These are phyloP conservation scores for Patiria miniata DNA, from an alignment of 35 echinoderm and acorn worm genomes.

Conservation along the genomic window DNA sequence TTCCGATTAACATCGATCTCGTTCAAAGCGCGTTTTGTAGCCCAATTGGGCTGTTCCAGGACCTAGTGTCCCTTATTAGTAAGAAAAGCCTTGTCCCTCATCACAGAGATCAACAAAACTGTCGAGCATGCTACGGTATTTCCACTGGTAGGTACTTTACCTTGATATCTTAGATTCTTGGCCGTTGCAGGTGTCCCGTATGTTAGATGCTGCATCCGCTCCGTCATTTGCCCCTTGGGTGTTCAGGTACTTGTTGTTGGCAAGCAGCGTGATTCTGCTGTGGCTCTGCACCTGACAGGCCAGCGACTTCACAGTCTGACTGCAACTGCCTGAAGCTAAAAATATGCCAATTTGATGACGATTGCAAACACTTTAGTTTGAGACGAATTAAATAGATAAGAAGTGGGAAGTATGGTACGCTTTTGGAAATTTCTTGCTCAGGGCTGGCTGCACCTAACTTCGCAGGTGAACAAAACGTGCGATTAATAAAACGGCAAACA, in stretches of 20 bases:
- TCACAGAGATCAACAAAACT: no score
- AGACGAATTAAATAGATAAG: no score
- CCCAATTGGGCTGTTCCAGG: no score
- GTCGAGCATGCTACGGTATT: no score
- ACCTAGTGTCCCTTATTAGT: no score
- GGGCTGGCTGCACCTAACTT: not conserved
- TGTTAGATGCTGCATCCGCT: conserved; percentile 46
- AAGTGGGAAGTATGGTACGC: not conserved
- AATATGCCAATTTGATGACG: no score
- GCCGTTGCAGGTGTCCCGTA: conserved; percentile 68
- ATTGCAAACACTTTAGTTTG: no score
- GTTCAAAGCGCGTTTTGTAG: no score
- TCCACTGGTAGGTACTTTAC: not conserved
- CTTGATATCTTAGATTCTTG: conserved; percentile 39
- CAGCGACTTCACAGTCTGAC: not conserved
- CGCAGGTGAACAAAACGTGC: no score
- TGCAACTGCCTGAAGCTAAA: not conserved
- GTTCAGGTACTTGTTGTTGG: conserved; percentile 48
- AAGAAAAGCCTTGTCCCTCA: no score
- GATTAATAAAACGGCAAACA: no score
- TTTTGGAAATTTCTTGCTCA: not conserved
- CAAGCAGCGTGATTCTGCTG: conserved; percentile 33
- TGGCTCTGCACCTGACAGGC: conserved; percentile 60
- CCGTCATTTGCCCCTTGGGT: conserved; percentile 50
- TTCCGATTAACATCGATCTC: no score